These are phyloP conservation scores for Octodon degus DNA, from an alignment of 2,113 vertebrate species.

Conservation along the genomic window DNA sequence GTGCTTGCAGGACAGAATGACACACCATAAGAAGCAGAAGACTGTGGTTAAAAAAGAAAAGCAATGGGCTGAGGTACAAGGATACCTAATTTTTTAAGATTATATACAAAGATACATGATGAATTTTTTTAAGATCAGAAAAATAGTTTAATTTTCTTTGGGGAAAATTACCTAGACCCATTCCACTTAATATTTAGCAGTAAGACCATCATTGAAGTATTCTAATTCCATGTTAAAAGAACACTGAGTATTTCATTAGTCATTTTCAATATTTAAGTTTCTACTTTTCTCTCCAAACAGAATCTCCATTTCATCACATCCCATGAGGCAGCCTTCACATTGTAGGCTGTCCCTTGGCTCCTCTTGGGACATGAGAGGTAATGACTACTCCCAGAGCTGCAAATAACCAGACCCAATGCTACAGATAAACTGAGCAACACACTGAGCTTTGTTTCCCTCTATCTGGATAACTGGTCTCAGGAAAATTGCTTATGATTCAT, in stretches of 20 bases:
- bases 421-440: fast-evolving
- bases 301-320: not conserved
- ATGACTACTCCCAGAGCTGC: not conserved
- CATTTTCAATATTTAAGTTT: not conserved
- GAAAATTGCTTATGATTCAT: not conserved
- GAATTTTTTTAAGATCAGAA: not conserved
- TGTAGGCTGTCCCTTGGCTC: fast-evolving
- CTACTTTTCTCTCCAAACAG: not conserved
- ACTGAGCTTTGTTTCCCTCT: not conserved
- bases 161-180: not conserved
- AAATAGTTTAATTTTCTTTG: not conserved
- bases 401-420: not conserved
- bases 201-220: not conserved
- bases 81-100: not conserved
- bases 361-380: fast-evolving
- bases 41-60: not conserved
- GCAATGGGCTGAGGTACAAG: not conserved
- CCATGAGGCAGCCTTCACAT: not conserved
- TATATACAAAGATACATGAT: not conserved
- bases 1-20: not conserved
- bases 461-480: not conserved
- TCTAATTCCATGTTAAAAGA: not conserved
- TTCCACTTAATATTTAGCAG: not conserved
- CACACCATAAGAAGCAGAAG: not conserved
- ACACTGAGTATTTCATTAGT: not conserved